phyloP scores from a whole-genome alignment of 2,113 vertebrate genomes.

The Aramus guarauna region DNA sequence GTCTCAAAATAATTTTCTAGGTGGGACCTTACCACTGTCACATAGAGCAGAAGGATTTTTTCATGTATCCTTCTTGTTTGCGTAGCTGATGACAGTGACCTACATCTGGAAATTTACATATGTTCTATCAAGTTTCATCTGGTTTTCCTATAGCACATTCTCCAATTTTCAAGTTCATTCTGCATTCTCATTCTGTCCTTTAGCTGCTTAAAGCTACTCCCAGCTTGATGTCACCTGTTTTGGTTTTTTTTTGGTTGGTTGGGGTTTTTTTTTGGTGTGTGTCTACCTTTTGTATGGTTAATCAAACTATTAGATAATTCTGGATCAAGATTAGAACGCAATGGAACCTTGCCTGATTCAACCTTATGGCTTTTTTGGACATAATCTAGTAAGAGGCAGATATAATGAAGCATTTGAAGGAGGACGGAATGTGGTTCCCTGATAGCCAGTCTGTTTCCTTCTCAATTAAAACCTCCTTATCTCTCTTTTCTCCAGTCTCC shows the following conservation, averaged over 20 bases:
- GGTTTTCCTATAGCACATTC: not conserved
- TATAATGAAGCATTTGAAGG: not conserved
- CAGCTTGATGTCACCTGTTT: not conserved
- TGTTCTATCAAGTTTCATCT: not conserved
- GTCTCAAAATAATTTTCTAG: not conserved
- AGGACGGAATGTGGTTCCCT: not conserved
- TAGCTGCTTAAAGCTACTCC: not conserved
- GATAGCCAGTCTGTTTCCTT: not conserved
- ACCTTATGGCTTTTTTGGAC: not conserved
- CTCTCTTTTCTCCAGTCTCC: not conserved
- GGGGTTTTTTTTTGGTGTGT: not conserved
- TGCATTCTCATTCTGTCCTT: not conserved
- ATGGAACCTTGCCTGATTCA: not conserved
- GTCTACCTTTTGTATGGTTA: not conserved
- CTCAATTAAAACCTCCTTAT: not conserved
- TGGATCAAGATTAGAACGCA: not conserved
- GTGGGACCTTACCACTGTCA: not conserved
- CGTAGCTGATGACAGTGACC: not conserved
- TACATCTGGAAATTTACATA: not conserved
- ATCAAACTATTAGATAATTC: not conserved
- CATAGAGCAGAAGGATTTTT: not conserved
- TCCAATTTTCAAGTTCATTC: not conserved
- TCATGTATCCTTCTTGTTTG: not conserved
- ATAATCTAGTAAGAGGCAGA: not conserved
- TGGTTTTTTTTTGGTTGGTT: not conserved